Percentiles rank a stretch among this genome's conserved stretches.
Evolutionary conservation across 2,888 invertebrate species (phyloP).

Genomic region (Hyalella azteca): DNA sequence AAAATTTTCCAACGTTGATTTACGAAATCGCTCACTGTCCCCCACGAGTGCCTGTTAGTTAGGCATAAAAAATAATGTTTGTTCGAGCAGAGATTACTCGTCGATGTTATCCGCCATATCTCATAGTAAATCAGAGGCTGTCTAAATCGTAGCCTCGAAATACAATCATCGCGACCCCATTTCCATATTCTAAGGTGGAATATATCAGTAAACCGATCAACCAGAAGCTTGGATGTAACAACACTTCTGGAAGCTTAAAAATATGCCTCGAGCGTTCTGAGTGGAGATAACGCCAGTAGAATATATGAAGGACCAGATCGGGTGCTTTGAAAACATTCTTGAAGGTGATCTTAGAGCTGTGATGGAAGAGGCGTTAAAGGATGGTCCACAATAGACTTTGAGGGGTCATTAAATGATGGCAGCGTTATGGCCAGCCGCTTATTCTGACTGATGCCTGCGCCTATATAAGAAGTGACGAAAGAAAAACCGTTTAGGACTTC

Average conservation of each 20-base stretch:
- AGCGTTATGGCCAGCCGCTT: not conserved
- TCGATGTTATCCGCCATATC: not conserved
- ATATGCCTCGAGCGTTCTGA: not conserved
- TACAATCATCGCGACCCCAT: not conserved
- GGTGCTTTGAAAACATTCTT: not conserved
- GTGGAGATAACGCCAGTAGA: conserved; percentile 7
- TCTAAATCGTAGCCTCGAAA: not conserved
- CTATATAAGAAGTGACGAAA: not conserved
- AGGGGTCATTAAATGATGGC: conserved; percentile 20
- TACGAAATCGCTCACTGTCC: not conserved
- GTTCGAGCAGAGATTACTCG: not conserved
- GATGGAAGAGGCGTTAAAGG: conserved; percentile 31
- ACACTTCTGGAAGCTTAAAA: not conserved
- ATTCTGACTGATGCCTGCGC: conserved; percentile 1
- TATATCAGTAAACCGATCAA: conserved; percentile 24
- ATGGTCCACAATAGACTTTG: conserved; percentile 10
- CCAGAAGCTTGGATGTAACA: conserved; percentile 8
- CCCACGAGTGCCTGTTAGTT: not conserved
- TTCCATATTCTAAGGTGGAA: not conserved
- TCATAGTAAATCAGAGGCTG: not conserved
- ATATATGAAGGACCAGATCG: not conserved
- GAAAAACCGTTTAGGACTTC: no score
- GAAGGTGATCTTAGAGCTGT: not conserved
- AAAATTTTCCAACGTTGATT: no score
- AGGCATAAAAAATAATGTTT: not conserved